Evolutionary conservation across 1,140 invertebrate genomes (phyloP).

Genomic region (Caenorhabditis brenneri): DNA sequence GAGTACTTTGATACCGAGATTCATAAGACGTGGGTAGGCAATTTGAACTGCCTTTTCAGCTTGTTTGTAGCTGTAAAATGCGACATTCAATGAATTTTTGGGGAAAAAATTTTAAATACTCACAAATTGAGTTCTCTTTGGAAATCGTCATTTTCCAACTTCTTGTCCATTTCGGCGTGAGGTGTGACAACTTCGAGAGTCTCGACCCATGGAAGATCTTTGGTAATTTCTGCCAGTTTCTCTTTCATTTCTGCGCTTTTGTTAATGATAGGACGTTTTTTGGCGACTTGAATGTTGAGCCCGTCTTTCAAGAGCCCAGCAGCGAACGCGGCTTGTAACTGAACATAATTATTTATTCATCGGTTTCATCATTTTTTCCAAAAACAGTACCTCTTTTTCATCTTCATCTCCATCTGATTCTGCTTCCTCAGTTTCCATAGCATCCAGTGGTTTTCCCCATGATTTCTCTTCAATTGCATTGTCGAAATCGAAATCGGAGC

Average conservation of each 20-base stretch:
- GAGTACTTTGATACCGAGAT: slow-evolving; percentile 57
- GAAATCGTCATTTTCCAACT: slow-evolving; percentile 61
- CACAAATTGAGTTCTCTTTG: slow-evolving; percentile 65
- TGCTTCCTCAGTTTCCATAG: background rate
- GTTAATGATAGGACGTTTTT: slow-evolving; percentile 55
- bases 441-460: slow-evolving; percentile 3
- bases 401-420: slow-evolving; percentile 47
- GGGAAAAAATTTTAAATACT: slow-evolving; percentile 46
- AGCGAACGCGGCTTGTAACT: slow-evolving; percentile 55
- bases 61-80: slow-evolving; percentile 68
- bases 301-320: slow-evolving; percentile 56
- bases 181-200: slow-evolving; percentile 61
- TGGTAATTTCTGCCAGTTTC: slow-evolving; percentile 37
- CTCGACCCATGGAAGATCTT: slow-evolving; percentile 57
- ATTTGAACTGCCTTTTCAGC: slow-evolving; percentile 60
- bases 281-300: slow-evolving; percentile 46
- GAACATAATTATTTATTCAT: slow-evolving; percentile 13
- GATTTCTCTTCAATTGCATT: slow-evolving; percentile 32
- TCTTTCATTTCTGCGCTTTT: slow-evolving; percentile 48
- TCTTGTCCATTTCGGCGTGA: slow-evolving; percentile 44
- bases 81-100: too few species aligned
- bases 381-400: slow-evolving; percentile 51
- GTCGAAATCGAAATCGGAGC: slow-evolving; percentile 40
- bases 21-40: slow-evolving; percentile 60
- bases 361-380: background rate